These are phyloP conservation scores for Felis chaus DNA, from an alignment of 2,113 vertebrate species.

Conservation along the genomic window DNA sequence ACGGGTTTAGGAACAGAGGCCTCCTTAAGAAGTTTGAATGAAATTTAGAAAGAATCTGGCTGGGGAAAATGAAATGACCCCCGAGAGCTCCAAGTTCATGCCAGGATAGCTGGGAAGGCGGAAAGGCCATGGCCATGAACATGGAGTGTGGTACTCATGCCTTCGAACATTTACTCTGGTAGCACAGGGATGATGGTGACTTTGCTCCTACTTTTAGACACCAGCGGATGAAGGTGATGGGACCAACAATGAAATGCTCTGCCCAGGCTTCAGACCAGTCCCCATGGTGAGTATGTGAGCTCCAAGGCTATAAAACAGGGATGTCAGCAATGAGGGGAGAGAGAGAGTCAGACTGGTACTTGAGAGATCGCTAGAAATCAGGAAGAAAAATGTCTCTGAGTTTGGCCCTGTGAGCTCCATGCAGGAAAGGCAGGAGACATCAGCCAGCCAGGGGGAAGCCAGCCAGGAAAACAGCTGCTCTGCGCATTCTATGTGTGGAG, in stretches of 20 bases:
- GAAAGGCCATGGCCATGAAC: not conserved
- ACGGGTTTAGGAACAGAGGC: not conserved
- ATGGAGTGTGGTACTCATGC: fast-evolving
- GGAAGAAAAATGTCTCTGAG: not conserved
- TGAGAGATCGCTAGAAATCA: not conserved
- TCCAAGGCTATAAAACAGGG: not conserved
- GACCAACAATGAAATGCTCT: not conserved
- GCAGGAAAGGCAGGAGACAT: not conserved
- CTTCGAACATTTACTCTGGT: not conserved
- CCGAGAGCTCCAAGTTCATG: not conserved
- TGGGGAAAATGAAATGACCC: not conserved
- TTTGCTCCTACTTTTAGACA: not conserved
- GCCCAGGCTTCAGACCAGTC: not conserved
- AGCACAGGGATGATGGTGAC: not conserved
- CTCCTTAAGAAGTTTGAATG: not conserved
- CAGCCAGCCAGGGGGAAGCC: not conserved
- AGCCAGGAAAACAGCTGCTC: not conserved
- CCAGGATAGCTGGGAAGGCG: not conserved
- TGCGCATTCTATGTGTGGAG: not conserved
- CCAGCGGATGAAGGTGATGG: not conserved
- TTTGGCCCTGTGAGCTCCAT: not conserved
- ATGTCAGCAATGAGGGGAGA: not conserved
- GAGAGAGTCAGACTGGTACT: not conserved
- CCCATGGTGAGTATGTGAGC: fast-evolving
- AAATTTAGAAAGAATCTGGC: not conserved